Evolutionary conservation across 35 echinoderm and acorn worm species (phyloP), one percentile per base, ranked within the genome.

Genomic region (Chiridota heheva): DNA sequence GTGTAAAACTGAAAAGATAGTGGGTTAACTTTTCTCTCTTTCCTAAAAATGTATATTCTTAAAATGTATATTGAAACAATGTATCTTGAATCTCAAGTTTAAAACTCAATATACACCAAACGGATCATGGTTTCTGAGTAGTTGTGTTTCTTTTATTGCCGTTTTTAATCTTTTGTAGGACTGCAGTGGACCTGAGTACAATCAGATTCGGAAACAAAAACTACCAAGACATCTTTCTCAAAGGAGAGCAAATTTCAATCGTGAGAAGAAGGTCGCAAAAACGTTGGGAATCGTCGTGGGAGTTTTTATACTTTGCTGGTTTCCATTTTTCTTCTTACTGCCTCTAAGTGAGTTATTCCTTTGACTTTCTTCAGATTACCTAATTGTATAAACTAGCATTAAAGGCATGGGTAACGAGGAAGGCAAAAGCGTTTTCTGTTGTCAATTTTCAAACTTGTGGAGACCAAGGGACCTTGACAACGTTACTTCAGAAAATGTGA

Each of bases 221-320:
- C n/a, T n/a, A 3, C 32, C 74, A 39, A 48, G 74, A 7, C 74
- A 20, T 28, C 51, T 78, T 34, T 78, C 57, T 2, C 74, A 78
- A 37, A 78, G 33, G 72, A 84, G 87, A 83, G 83, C 87, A 3
- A 91, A 72, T 20, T 93, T 93, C 49, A 93, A 88, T 55, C 61
- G 88, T 32, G 89, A 98, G 64, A 98, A 98, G 80, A 98, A 91
- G 39, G 95, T 91, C 16, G 95, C 95, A 5, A 98, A 98, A 53
- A 98, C 78, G 5, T 82, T 98, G 7, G 95, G 95, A 10, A 90
- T 98, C 49, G 95, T 98, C 27, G 87, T 98, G 17, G 85, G 94
- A 24, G 88, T 86, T 27, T 98, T 98, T 68, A 92, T 98, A 63
- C 26, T 91, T 18, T 98, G 95, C 69, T 98, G 95, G 95, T 88